Evolutionary conservation across 2,113 vertebrate genomes (phyloP), one percentile per base, ranked within the genome.

Genomic region (Hippocampus mohnikei): DNA sequence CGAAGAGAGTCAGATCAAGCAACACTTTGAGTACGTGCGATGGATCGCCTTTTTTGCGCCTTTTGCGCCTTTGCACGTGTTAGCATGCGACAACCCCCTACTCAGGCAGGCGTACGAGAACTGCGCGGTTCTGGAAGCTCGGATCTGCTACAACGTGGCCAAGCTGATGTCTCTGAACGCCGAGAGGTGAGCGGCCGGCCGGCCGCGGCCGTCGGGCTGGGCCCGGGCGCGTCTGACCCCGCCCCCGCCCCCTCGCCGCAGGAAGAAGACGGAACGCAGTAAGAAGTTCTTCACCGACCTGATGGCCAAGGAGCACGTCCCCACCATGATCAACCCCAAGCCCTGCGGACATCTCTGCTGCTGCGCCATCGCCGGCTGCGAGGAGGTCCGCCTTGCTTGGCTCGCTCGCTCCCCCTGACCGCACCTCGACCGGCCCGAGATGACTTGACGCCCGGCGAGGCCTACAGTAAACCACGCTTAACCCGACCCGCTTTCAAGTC

Each of bases 301-400:
- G 56, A 88, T 90, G 66, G 85, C 71, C 79, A 95, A 92, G 78
- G 94, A 95, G 67, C 93, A 92, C 0, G 81, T 90, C 0, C 79
- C 86, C 10, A 93, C 93, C 70, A 96, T 96, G 95, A 95, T 99
- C 88, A 97, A 98, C 85, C 95, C 97, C 62, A 98, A 98, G 75
- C 97, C 95, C 15, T 99, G 95, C 0, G 97, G 97, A 23, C 97
- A 99, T 79, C 93, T 99, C 33, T 99, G 97, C 90, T 99, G 97
- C 88, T 99, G 97, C 5, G 74, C 93, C 72, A 93, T 98, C 69
- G 95, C 93, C 74, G 95, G 95, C 84, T 99, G 97, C 0, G 95
- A 99, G 83, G 91, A 95, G 96, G 97, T 98, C 71, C 20, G 6
- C 5, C 18, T 50, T 48, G 4, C 15, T 16, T 4, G 33, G 33